phyloP scores from a whole-genome alignment of 2,888 invertebrate genomes.

The Ceramica pisi region DNA sequence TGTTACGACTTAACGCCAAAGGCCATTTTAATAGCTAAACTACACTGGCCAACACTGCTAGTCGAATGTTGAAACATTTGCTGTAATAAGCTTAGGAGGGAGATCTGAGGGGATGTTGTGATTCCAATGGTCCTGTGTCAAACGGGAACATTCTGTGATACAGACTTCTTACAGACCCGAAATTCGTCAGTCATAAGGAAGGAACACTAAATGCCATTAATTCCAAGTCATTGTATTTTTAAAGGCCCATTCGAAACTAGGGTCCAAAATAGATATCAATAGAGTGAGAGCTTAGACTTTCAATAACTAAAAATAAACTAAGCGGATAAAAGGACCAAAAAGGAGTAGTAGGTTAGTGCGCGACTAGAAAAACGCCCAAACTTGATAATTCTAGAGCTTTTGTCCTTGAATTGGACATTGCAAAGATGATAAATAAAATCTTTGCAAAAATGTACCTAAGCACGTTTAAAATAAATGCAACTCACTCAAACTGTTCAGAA shows the following conservation, averaged over 20 bases:
- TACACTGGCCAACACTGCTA: conserved; percentile 8
- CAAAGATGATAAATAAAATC: not conserved
- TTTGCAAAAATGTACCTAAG: not conserved
- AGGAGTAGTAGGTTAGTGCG: not conserved
- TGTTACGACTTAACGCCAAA: conserved; percentile 29
- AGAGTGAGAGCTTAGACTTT: not conserved
- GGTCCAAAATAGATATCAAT: not conserved
- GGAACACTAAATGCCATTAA: no score
- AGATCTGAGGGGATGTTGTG: not conserved
- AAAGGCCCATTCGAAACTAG: not conserved
- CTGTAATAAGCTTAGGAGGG: not conserved
- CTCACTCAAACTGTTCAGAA: not conserved
- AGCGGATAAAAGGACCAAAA: not conserved
- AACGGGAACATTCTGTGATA: no score
- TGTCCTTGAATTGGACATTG: not conserved
- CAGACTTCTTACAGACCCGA: no score
- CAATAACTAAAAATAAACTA: not conserved
- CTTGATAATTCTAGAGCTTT: not conserved
- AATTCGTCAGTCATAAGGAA: no score
- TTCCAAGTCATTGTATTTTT: no score
- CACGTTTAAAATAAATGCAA: conserved; percentile 1
- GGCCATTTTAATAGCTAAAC: conserved; percentile 19
- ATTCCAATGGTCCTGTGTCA: no score
- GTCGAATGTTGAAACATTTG: not conserved
- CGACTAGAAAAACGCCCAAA: not conserved